These are phyloP conservation scores for Sarcophaga caerulescens DNA, from an alignment of 2,888 invertebrate genomes.

Conservation along the genomic window DNA sequence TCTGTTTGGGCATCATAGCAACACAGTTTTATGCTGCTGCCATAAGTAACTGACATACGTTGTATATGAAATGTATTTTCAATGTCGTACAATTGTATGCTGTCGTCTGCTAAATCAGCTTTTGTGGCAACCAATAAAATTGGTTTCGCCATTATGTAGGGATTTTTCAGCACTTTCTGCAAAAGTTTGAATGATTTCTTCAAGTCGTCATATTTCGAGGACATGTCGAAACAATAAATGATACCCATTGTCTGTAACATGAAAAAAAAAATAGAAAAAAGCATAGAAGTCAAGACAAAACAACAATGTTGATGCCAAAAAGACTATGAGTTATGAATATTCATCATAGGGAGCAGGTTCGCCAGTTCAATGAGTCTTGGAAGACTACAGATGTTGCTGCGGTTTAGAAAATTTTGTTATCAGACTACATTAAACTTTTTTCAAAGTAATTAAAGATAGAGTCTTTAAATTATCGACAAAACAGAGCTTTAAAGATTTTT, in stretches of 20 bases:
- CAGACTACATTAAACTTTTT: no score
- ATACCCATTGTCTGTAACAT: constrained; percentile 72
- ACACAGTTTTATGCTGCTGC: constrained; percentile 72
- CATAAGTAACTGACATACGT: constrained; percentile 71
- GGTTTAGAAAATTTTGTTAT: no score
- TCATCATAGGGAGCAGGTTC: no score
- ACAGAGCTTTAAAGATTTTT: no score
- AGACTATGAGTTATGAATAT: no score
- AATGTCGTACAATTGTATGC: constrained; percentile 77
- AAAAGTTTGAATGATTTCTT: constrained; percentile 72
- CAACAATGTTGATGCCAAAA: neutral
- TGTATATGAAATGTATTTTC: constrained; percentile 76
- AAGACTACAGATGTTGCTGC: no score
- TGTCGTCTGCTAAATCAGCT: constrained; percentile 72
- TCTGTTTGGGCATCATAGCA: constrained; percentile 63
- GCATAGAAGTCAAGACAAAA: neutral
- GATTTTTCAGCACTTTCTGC: constrained; percentile 72
- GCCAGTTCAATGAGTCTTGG: no score
- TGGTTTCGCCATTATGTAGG: constrained; percentile 75
- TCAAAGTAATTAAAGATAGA: no score
- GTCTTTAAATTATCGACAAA: no score
- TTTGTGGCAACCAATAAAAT: constrained; percentile 76
- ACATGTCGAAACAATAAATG: constrained; percentile 77
- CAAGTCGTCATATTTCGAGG: constrained; percentile 70
- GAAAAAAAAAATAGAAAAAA: constrained; percentile 8